Evolutionary conservation across 2,797 vertebrate genomes (phyloP).

Genomic region (Siniperca undulata): DNA sequence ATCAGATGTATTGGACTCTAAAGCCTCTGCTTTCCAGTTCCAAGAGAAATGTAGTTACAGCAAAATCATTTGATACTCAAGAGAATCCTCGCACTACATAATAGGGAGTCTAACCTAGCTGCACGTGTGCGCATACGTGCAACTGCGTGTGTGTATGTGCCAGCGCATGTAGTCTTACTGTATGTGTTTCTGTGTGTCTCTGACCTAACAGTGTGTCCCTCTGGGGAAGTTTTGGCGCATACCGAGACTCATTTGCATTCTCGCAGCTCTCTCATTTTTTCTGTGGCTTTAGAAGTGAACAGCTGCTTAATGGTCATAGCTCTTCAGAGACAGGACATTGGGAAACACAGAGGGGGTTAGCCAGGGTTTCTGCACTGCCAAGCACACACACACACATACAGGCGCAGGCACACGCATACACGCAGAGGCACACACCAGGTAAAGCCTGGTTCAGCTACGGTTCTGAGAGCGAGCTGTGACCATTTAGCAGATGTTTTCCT

Average conservation of each 20-base stretch:
- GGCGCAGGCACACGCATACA: constrained; percentile 6
- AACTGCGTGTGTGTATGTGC: constrained; percentile 29
- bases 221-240: constrained; percentile 77
- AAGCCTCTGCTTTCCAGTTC: constrained; percentile 59
- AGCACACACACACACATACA: constrained; percentile 32
- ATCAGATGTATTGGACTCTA: constrained; percentile 60
- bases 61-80: constrained; percentile 70
- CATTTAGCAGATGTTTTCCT: constrained; percentile 83
- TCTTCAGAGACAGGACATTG: constrained; percentile 84
- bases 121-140: constrained; percentile 42
- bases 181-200: constrained; percentile 54
- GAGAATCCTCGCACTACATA: constrained; percentile 76
- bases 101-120: constrained; percentile 64
- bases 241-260: constrained; percentile 82
- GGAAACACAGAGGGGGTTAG: constrained; percentile 77
- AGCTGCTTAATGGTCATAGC: constrained; percentile 86
- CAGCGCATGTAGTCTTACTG: constrained; percentile 32
- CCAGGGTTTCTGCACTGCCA: constrained; percentile 73
- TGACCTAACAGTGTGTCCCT: constrained; percentile 78
- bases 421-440: constrained; percentile 71
- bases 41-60: constrained; percentile 79
- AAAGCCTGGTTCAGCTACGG: constrained; percentile 66
- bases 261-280: constrained; percentile 71
- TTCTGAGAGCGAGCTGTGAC: constrained; percentile 73
- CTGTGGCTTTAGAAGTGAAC: constrained; percentile 78